Evolutionary conservation across 2,797 vertebrate species (phyloP), one percentile per base, ranked within the genome.

Genomic region (Malurus leucopterus): DNA sequence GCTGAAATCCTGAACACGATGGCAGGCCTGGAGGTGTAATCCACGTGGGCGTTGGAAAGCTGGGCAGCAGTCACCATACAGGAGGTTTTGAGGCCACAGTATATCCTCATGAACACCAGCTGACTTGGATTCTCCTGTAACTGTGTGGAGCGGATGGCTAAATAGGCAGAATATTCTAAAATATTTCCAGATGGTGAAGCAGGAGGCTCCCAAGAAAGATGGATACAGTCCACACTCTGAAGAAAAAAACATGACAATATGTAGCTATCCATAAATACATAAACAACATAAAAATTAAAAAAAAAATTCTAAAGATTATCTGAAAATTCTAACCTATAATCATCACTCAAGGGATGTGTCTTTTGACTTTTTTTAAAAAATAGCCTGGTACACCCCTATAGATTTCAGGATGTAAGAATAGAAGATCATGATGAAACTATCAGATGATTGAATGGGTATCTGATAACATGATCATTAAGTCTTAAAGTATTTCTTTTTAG

Each of bases 201-300:
- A 36, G 99, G 99, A 53, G 99, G 98, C 89, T 99, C 99, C 99
- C 99, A 99, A 19, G 99, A 99, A 95, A 99, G 98, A 87, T 99
- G 98, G 80, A 99, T 98, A 2, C 98, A 98, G 73, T 99, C 99
- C 18, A 96, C 97, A 22, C 97, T 99, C 99, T 99, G 84, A 46
- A 77, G 41, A 69, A 55, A 69, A 86, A 70, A 62, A 43, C n/a
- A 20, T 10, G 19, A 53, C 27, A 32, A n/a, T 2, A 30, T 34
- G 41, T 40, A 55, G 41, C 9, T 53, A 80, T 57, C 9, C 26
- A 50, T 34, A 78, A 61, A 71, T 19, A 63, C 4, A 58, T 5
- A 43, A 21, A 53, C 6, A 40, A 27, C 9, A 55, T 2, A 8
- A 57, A 59, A 58, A 5, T 0, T 43, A 3, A 20, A 23, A 46